Evolutionary conservation across 2,797 vertebrate species (phyloP).

Genomic region (Sebastes nivosus): DNA sequence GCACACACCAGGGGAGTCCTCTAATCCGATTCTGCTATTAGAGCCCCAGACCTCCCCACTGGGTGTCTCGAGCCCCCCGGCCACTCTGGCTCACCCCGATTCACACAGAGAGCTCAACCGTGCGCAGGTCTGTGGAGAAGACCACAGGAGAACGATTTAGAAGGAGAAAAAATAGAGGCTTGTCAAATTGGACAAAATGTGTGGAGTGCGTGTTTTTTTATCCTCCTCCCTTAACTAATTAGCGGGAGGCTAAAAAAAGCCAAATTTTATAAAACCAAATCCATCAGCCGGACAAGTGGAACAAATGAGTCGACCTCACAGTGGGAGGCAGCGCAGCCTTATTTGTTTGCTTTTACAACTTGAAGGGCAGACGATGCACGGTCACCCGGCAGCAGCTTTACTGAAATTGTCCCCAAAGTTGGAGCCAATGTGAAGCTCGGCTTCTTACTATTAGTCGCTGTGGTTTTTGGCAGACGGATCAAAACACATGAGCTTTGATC

Average conservation of each 20-base stretch:
- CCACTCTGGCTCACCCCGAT: slow-evolving; percentile 56
- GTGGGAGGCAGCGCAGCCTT: slow-evolving; percentile 66
- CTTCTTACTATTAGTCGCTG: neutral
- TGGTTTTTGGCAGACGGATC: slow-evolving; percentile 31
- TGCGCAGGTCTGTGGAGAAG: slow-evolving; percentile 64
- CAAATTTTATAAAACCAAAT: slow-evolving; percentile 81
- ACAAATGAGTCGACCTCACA: slow-evolving; percentile 80
- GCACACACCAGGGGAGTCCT: slow-evolving; percentile 70
- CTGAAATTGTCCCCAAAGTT: slow-evolving; percentile 63
- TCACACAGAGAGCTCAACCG: slow-evolving; percentile 50
- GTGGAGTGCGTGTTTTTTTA: slow-evolving; percentile 41
- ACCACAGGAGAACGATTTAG: slow-evolving; percentile 62
- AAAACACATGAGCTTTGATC: slow-evolving; percentile 32
- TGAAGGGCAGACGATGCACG: slow-evolving; percentile 77
- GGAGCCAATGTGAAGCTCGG: slow-evolving; percentile 19
- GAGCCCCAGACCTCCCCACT: slow-evolving; percentile 77
- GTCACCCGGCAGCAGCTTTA: slow-evolving; percentile 59
- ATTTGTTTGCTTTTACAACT: slow-evolving; percentile 81
- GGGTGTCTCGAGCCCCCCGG: slow-evolving; percentile 75
- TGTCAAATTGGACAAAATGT: slow-evolving; percentile 63
- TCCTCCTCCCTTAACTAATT: slow-evolving; percentile 73
- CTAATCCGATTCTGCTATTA: slow-evolving; percentile 81
- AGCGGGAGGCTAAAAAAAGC: slow-evolving; percentile 81
- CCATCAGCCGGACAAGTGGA: slow-evolving; percentile 86
- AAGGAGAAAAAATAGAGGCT: slow-evolving; percentile 45